Evolutionary conservation across 2,888 invertebrate genomes (phyloP), one percentile per base, ranked within the genome.

Genomic region (Cordylochernes scorpioides): DNA sequence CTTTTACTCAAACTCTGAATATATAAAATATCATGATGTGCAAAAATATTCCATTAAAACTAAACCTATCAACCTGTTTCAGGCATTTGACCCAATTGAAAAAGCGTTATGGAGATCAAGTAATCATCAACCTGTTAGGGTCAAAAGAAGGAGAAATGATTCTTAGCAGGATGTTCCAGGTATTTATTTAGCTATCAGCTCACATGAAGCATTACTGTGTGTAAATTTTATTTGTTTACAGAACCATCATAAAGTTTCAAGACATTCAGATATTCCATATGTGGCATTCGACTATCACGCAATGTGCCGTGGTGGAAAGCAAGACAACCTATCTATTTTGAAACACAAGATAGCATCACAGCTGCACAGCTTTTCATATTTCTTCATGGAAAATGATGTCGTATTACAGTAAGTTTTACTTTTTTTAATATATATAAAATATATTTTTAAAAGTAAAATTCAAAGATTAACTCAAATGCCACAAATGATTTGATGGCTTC

Each of bases 91-190:
- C 63, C 25, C 67, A 71, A 50, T 64, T 91, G 42, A 74, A 78
- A 48, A 65, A 74, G 40, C 67, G 77, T 30, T 97, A 99, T 56
- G 88, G 88, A 0, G 67, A 73, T 39, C 70, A 86, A 46, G 68
- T 75, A 17, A 71, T 94, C 34, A 71, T 94, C 2, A 97, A 94
- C 59, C 62, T 91, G 15, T 61, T 99, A 13, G 82, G 86, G 5
- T 73, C 71, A 37, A 94, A 94, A 56, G 94, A 97, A 58, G 91
- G 94, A 13, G 97, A 99, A 59, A 77, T 82, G 3, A 74, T 74
- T 55, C 62, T 97, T 5, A 86, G 84, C 48, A 77, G 84, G 52
- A 70, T 84, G 45, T 91, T 82, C 54, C 78, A 82, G 54, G 61
- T 61, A 47, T 4, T 25, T 25, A 25, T 15, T 15, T 15, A 12